These are phyloP conservation scores for Mustelus asterias DNA, from an alignment of 2,113 vertebrate species.

Conservation along the genomic window DNA sequence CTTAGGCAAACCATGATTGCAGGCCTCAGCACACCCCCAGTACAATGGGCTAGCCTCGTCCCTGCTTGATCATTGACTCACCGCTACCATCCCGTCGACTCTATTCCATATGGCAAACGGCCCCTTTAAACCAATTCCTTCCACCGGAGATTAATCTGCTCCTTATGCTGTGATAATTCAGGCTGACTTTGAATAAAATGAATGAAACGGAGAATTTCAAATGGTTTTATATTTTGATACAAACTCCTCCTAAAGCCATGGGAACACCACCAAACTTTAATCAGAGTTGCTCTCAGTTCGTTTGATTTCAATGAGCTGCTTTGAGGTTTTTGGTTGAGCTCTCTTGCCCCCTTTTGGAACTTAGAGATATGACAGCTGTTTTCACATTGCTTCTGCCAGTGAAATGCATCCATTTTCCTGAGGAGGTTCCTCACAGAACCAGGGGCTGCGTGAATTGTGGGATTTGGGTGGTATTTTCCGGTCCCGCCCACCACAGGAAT, in stretches of 20 bases:
- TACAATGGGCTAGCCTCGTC: too few species aligned
- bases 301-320: neutral
- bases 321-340: neutral
- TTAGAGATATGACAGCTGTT: neutral
- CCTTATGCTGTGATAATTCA: neutral
- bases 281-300: neutral
- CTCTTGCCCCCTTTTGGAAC: conserved; percentile 18
- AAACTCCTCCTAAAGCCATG: neutral
- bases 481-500: too few species aligned
- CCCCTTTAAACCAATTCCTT: neutral
- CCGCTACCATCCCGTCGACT: neutral
- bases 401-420: neutral
- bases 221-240: neutral
- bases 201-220: neutral
- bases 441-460: neutral
- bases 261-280: neutral
- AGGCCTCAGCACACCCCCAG: too few species aligned
- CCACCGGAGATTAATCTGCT: neutral
- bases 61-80: too few species aligned
- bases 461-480: neutral
- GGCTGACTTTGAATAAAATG: neutral
- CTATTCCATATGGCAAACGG: neutral
- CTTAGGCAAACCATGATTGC: too few species aligned
- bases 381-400: neutral
- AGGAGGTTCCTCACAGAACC: too few species aligned